A percentile compares a stretch with the other conserved stretches of the same genome.
phyloP scores from a whole-genome alignment of 2,113 vertebrate genomes.

The Puntigrus tetrazona region DNA sequence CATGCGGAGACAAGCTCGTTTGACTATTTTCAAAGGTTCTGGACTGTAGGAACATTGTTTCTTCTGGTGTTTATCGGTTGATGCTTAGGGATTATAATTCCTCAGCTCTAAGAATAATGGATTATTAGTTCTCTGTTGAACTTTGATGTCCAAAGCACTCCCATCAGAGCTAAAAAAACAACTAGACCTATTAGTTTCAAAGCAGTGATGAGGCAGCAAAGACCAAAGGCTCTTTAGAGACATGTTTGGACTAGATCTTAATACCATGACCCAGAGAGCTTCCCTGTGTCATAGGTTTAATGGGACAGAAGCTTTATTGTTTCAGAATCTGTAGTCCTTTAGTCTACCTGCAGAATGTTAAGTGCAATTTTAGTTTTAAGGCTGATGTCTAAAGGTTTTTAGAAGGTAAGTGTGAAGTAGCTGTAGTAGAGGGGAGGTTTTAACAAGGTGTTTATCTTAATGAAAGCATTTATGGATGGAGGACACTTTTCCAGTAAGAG shows the following conservation, averaged over 20 bases:
- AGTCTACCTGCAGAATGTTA: background rate
- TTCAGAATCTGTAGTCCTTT: constrained; percentile 5
- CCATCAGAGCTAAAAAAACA: background rate
- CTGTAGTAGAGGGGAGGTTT: constrained; percentile 11
- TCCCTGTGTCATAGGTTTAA: constrained; percentile 32
- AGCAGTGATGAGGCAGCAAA: constrained; percentile 66
- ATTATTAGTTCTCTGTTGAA: constrained; percentile 23
- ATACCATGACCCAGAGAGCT: constrained; percentile 68
- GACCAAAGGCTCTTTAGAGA: constrained; percentile 63
- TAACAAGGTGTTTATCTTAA: constrained; percentile 14
- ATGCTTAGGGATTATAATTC: constrained; percentile 26
- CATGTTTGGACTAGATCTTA: constrained; percentile 69
- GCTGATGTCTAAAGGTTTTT: constrained; percentile 13
- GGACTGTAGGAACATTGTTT: constrained; percentile 27
- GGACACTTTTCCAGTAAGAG: constrained; percentile 24
- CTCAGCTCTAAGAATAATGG: constrained; percentile 19
- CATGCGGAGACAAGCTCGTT: constrained; percentile 53
- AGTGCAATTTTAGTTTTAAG: constrained; percentile 5
- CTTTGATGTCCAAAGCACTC: constrained; percentile 31
- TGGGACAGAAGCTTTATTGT: constrained; percentile 15
- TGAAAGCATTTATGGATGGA: constrained; percentile 37
- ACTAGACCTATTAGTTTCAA: constrained; percentile 59
- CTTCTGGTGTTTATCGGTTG: constrained; percentile 34
- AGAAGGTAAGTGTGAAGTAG: constrained; percentile 30
- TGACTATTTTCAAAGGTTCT: constrained; percentile 34